Percentiles rank a stretch among this genome's conserved stretches.
Evolutionary conservation across 2,797 vertebrate species (phyloP).

Genomic region (Scleropages formosus): DNA sequence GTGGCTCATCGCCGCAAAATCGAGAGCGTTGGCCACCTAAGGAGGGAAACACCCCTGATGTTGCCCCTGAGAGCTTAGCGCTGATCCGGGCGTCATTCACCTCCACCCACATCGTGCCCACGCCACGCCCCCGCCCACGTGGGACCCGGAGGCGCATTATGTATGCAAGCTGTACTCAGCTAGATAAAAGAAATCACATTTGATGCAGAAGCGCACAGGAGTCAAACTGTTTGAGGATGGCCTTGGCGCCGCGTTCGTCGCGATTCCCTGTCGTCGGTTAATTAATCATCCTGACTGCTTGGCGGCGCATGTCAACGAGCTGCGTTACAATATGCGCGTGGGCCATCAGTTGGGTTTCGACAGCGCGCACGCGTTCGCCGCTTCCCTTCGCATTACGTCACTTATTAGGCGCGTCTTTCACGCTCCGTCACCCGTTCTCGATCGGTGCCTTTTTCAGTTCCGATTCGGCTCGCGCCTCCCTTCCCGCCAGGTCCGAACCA

Average conservation of each 20-base stretch:
- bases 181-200: constrained; percentile 81
- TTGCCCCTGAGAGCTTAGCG: too few species aligned
- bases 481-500: background rate
- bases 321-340: background rate
- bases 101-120: too few species aligned
- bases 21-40: too few species aligned
- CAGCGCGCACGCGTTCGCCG: background rate
- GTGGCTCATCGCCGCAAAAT: too few species aligned
- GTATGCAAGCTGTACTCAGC: constrained; percentile 76
- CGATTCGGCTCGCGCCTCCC: background rate
- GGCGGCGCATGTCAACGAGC: constrained; percentile 22
- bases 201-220: constrained; percentile 69
- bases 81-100: constrained; percentile 77
- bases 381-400: background rate
- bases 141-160: constrained; percentile 73
- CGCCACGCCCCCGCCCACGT: constrained; percentile 75
- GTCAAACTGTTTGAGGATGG: constrained; percentile 59
- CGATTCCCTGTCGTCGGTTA: constrained; percentile 30
- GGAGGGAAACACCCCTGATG: too few species aligned
- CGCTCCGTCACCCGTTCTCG: background rate
- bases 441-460: background rate
- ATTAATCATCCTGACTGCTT: constrained; percentile 36
- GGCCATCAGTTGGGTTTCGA: background rate
- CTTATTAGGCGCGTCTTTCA: background rate
- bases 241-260: constrained; percentile 40